Base-by-base conservation (phyloP, 1,140 invertebrate genomes). In the Luehdorfia chinensis region DNA sequence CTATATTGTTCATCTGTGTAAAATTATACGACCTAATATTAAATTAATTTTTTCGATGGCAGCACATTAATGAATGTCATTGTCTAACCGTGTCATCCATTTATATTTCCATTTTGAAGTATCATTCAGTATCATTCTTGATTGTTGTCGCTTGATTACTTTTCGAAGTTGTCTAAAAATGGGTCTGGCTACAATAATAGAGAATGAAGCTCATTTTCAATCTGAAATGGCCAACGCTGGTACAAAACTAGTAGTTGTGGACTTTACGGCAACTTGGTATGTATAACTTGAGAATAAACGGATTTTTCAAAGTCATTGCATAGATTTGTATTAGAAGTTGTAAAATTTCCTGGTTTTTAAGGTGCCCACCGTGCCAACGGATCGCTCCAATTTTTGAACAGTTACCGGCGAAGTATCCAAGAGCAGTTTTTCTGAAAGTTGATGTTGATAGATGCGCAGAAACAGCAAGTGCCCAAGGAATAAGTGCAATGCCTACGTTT, bases 401-500 rank as follows among this genome's bases (percentile, higher is more conserved):
- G 63, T 75, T 98, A 27, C 93, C 96, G 6, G 87, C 87, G 2
- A 95, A 95, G 80, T 98, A 97, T 85, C 90, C 94, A 1, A 92
- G 93, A 65, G 96, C 96, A 4, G 89, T 97, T 4, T 99, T 99
- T 77, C 83, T 99, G 0, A 98, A 99, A 88, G 94, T 99, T 1
- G 97, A 99, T 87, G 96, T 97, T 13, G 95, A 97, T 70, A 91
- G 93, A 67, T 96, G 95, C 66, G 91, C 92, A 32, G 95, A 96
- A 67, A 95, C 94, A 16, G 96, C 97, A 1, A 89, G 92, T 13
- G 87, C 88, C 12, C 93, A 98, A 75, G 95, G 94, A 28, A 94
- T 99, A 9, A 93, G 91, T 51, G 95, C 96, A 1, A 99, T 99
- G 96, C 98, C 98, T 4, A 99, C 98, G 3, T 99, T 99, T 75